Percentiles rank a stretch among this genome's conserved stretches.
These are phyloP conservation scores for Cecidostiba fungosa DNA, from an alignment of 2,888 invertebrate genomes.

Conservation along the genomic window DNA sequence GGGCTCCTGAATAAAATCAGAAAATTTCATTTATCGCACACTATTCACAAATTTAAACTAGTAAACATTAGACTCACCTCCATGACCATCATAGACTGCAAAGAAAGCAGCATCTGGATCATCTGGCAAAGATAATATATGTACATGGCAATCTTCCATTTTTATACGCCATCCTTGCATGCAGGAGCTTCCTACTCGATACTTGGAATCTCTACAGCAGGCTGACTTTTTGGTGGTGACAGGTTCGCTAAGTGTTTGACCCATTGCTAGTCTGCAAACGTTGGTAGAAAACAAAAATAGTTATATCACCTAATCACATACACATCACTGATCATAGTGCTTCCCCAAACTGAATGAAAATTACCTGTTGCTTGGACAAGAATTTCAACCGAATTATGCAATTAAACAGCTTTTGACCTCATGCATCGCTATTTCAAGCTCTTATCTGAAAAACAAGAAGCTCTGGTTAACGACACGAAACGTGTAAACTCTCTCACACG, in stretches of 20 bases:
- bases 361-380: slow-evolving; percentile 49
- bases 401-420: slow-evolving; percentile 44
- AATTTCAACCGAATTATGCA: slow-evolving; percentile 55
- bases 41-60: neutral
- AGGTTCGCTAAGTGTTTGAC: slow-evolving; percentile 98
- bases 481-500: neutral
- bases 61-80: slow-evolving; percentile 82
- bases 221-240: slow-evolving; percentile 94
- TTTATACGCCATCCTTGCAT: slow-evolving; percentile 99
- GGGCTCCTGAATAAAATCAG: slow-evolving; percentile 84
- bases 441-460: slow-evolving; percentile 51
- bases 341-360: neutral
- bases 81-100: slow-evolving; percentile 98
- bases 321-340: neutral
- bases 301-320: neutral
- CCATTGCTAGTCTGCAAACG: slow-evolving; percentile 84
- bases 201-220: slow-evolving; percentile 87
- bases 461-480: slow-evolving; percentile 28
- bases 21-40: neutral
- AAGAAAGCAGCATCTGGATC: slow-evolving; percentile 97
- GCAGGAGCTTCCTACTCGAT: slow-evolving; percentile 95
- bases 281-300: neutral
- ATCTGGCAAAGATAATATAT: slow-evolving; percentile 94
- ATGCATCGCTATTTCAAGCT: slow-evolving; percentile 56
- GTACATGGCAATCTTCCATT: slow-evolving; percentile 99